Percentiles rank a stretch among this genome's conserved stretches.
Evolutionary conservation across 2,797 vertebrate species (phyloP).

Genomic region (Anguilla obscura): DNA sequence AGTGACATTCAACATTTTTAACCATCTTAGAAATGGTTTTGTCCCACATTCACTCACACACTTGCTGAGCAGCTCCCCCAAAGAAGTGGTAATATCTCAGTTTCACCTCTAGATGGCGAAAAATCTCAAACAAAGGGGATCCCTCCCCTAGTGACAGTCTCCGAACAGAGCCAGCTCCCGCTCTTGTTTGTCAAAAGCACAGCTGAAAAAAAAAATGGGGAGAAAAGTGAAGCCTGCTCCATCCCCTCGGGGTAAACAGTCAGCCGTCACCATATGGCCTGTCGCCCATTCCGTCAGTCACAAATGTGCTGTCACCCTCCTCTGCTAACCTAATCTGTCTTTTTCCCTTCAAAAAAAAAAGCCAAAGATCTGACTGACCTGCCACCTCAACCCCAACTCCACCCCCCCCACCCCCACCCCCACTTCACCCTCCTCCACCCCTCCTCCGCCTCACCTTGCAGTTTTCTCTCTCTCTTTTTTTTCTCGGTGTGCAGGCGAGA

Average conservation of each 20-base stretch:
- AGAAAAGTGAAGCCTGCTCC: neutral
- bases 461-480: neutral
- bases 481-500: slow-evolving; percentile 73
- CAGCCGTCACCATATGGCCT: slow-evolving; percentile 30
- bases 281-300: slow-evolving; percentile 22
- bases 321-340: slow-evolving; percentile 13
- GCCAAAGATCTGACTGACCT: slow-evolving; percentile 13
- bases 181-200: slow-evolving; percentile 14
- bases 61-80: neutral
- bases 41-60: neutral
- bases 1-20: neutral
- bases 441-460: neutral
- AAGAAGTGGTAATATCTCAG: neutral
- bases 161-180: neutral
- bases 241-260: slow-evolving; percentile 6
- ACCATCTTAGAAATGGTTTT: neutral
- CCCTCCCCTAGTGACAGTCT: neutral
- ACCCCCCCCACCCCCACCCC: neutral
- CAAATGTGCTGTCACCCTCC: slow-evolving; percentile 4
- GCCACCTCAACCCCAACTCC: neutral
- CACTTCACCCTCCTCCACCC: neutral
- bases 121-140: neutral
- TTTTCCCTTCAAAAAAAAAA: slow-evolving; percentile 2
- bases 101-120: slow-evolving; percentile 6
- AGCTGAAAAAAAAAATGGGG: neutral